Evolutionary conservation across 2,888 invertebrate genomes (phyloP).

Genomic region (Hedychridium roseum): DNA sequence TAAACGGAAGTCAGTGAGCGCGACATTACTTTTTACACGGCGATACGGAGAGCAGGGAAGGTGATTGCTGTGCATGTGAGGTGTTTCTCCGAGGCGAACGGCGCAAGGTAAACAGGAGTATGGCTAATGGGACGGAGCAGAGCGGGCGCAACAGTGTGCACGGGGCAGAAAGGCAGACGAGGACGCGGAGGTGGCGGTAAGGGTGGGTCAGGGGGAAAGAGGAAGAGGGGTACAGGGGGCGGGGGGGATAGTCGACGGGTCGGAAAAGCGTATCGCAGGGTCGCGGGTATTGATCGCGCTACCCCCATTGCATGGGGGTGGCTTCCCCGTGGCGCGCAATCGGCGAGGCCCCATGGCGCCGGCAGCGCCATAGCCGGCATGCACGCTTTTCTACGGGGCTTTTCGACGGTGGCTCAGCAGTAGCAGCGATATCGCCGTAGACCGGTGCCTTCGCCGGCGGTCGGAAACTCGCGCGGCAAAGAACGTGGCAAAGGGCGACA

Average conservation of each 20-base stretch:
- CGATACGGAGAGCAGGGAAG: too few relatives aligned
- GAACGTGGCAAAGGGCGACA: conserved; percentile 13
- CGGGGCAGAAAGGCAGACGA: too few relatives aligned
- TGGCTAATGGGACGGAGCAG: too few relatives aligned
- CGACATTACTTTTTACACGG: too few relatives aligned
- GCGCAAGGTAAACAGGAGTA: too few relatives aligned
- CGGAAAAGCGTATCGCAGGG: conserved; percentile 41
- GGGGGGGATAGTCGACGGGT: conserved; percentile 26
- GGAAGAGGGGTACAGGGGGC: conserved; percentile 5
- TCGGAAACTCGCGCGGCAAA: too few relatives aligned
- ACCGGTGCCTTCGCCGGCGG: too few relatives aligned
- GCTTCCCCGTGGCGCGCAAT: conserved; percentile 36
- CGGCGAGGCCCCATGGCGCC: conserved; percentile 36
- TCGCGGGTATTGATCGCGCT: conserved; percentile 50
- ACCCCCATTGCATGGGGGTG: conserved; percentile 53
- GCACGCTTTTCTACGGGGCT: conserved; percentile 23
- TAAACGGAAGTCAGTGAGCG: too few relatives aligned
- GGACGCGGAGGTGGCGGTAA: background rate
- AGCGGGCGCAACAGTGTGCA: too few relatives aligned
- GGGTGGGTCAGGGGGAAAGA: conserved; percentile 22
- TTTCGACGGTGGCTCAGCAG: conserved; percentile 21
- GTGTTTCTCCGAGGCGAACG: too few relatives aligned
- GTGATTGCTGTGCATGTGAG: too few relatives aligned
- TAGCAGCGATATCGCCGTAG: conserved; percentile 21
- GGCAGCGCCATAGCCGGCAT: conserved; percentile 43